These are phyloP conservation scores for Lochmaea crataegi DNA, from an alignment of 2,888 invertebrate genomes.

Conservation along the genomic window DNA sequence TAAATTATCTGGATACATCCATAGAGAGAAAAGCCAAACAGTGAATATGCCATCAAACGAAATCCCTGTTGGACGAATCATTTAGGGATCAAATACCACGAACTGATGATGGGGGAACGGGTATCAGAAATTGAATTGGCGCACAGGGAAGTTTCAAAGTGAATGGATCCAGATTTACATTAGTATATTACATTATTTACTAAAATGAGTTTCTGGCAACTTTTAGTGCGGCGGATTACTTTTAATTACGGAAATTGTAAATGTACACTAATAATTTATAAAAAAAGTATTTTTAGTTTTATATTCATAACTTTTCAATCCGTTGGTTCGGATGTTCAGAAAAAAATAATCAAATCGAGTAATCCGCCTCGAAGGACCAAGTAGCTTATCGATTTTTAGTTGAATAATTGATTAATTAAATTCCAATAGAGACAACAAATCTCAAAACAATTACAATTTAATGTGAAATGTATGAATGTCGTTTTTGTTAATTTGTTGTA, in stretches of 20 bases:
- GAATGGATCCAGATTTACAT: conserved; percentile 21
- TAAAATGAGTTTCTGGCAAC: background rate
- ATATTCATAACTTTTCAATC: background rate
- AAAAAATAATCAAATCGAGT: too few relatives aligned
- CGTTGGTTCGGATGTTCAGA: background rate
- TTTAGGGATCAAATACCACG: conserved; percentile 31
- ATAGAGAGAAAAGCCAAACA: conserved; percentile 5
- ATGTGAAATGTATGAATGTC: background rate
- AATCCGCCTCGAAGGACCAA: too few relatives aligned
- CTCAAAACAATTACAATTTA: too few relatives aligned
- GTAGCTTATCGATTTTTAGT: too few relatives aligned
- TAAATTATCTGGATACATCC: background rate
- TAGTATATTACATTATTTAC: conserved; percentile 26
- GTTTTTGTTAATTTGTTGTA: too few relatives aligned
- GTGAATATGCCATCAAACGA: conserved; percentile 10
- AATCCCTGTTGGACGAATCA: conserved; percentile 23
- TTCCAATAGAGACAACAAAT: too few relatives aligned
- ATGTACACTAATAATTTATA: too few relatives aligned
- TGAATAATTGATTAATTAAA: too few relatives aligned
- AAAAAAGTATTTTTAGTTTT: too few relatives aligned
- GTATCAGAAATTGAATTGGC: conserved; percentile 22
- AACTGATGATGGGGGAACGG: conserved; percentile 12
- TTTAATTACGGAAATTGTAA: background rate
- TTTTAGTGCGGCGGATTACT: background rate
- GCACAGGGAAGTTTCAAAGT: conserved; percentile 22